These are phyloP conservation scores for Epirrhoe alternata DNA, from an alignment of 2,888 invertebrate genomes.

Conservation along the genomic window DNA sequence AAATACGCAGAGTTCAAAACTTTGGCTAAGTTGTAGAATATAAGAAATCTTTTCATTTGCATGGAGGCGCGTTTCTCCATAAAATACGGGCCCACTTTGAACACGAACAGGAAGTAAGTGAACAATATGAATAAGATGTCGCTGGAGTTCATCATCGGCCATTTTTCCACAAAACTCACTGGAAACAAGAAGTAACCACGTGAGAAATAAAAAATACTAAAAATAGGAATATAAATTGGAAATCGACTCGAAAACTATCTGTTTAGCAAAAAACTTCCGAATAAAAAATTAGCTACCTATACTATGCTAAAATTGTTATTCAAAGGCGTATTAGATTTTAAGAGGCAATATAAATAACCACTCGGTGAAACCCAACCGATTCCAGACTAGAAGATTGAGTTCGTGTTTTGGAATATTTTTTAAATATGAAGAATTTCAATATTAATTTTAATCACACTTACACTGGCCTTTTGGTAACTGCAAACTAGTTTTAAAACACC, in stretches of 20 bases:
- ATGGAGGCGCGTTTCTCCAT: conserved; percentile 87
- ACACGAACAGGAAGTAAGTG: conserved; percentile 87
- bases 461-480: conserved; percentile 47
- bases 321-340: too few relatives aligned
- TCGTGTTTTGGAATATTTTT: too few relatives aligned
- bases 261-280: too few relatives aligned
- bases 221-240: neutral
- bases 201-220: neutral
- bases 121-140: conserved; percentile 82
- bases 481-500: conserved; percentile 45
- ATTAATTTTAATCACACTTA: conserved; percentile 36
- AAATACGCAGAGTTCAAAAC: conserved; percentile 82
- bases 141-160: conserved; percentile 88
- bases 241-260: too few relatives aligned
- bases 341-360: too few relatives aligned
- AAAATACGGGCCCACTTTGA: conserved; percentile 87
- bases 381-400: too few relatives aligned
- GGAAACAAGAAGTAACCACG: conserved; percentile 45
- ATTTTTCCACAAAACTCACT: conserved; percentile 88
- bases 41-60: conserved; percentile 85
- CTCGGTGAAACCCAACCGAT: too few relatives aligned
- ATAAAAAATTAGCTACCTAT: too few relatives aligned
- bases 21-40: conserved; percentile 88
- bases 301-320: too few relatives aligned
- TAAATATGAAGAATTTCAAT: neutral